Evolutionary conservation across 2,113 vertebrate genomes (phyloP).

Genomic region (Drymodes brunneopygia): DNA sequence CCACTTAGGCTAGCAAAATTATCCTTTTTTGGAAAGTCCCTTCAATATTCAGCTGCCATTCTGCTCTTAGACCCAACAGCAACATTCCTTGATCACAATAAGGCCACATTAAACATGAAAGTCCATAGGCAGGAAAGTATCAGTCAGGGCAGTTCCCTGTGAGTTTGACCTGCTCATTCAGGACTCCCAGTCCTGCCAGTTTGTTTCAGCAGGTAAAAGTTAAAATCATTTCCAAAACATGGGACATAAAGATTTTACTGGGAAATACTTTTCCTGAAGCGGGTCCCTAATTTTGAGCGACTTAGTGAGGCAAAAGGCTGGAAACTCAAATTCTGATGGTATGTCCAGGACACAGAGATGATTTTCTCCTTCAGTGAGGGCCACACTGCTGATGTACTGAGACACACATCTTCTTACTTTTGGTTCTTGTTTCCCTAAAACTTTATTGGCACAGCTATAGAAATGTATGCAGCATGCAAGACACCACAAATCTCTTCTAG

Average conservation of each 20-base stretch:
- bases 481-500: not conserved
- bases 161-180: not conserved
- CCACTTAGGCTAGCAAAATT: not conserved
- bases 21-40: not conserved
- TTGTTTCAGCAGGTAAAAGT: not conserved
- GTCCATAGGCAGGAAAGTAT: not conserved
- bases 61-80: not conserved
- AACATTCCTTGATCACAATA: not conserved
- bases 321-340: not conserved
- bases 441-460: not conserved
- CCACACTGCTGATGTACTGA: not conserved
- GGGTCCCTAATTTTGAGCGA: not conserved
- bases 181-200: not conserved
- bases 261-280: not conserved
- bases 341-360: not conserved
- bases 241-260: not conserved
- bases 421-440: not conserved
- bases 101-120: not conserved
- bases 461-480: not conserved
- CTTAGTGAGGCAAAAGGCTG: not conserved
- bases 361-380: not conserved
- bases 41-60: not conserved
- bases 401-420: not conserved
- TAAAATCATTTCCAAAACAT: not conserved
- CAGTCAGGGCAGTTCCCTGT: not conserved